Evolutionary conservation across 2,888 invertebrate species (phyloP).

Genomic region (Drosophila ustulata): DNA sequence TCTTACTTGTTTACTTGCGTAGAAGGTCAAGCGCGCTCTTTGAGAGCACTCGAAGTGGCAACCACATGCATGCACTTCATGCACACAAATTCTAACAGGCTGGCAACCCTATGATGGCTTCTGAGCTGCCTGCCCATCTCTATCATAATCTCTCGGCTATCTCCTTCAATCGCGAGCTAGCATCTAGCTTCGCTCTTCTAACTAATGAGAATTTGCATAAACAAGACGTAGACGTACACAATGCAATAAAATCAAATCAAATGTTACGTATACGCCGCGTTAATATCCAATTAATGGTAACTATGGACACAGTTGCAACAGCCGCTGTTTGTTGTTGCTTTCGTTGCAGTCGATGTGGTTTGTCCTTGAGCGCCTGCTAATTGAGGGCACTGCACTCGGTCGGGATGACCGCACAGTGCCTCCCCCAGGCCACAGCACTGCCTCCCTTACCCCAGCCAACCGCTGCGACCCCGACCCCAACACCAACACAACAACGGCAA

Average conservation of each 20-base stretch:
- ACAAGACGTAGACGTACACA: not conserved
- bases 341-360: constrained; percentile 28
- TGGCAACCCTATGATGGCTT: constrained; percentile 5
- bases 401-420: constrained; percentile 60
- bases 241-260: not conserved
- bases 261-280: constrained; percentile 51
- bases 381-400: constrained; percentile 83
- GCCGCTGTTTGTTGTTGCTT: not conserved
- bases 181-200: constrained; percentile 1
- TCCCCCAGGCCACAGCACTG: not conserved
- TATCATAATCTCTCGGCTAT: not conserved
- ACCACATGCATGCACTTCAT: constrained; percentile 37
- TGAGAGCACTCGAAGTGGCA: constrained; percentile 36
- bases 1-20: constrained; percentile 5
- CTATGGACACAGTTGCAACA: constrained; percentile 38
- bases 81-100: constrained; percentile 10
- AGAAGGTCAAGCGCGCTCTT: constrained; percentile 59
- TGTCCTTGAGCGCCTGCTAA: constrained; percentile 81
- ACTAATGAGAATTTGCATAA: not conserved
- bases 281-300: constrained; percentile 64
- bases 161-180: not conserved
- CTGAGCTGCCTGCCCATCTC: not conserved
- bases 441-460: not conserved
- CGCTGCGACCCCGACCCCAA: constrained; percentile 7
- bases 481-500: not conserved